These are phyloP conservation scores for Damaliscus lunatus DNA, from an alignment of 2,113 vertebrate genomes.

Conservation along the genomic window DNA sequence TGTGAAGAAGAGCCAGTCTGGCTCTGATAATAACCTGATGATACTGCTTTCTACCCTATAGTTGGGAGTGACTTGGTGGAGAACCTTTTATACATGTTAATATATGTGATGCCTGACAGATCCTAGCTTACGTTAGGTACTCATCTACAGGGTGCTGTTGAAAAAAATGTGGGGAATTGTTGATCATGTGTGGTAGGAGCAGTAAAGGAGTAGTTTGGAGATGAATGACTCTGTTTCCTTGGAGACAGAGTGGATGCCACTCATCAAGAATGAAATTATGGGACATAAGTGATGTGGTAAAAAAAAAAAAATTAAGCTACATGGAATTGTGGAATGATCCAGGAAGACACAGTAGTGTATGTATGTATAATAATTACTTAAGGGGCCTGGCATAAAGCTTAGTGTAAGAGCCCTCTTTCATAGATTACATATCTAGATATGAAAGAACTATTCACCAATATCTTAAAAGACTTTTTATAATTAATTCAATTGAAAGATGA, in stretches of 20 bases:
- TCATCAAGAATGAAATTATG: background rate
- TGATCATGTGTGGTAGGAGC: no score
- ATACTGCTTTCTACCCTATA: fast-evolving
- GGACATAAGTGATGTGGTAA: background rate
- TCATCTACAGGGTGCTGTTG: fast-evolving
- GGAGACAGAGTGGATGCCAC: background rate
- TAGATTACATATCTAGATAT: no score
- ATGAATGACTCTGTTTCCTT: background rate
- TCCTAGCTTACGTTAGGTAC: background rate
- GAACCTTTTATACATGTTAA: fast-evolving
- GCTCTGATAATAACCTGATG: background rate
- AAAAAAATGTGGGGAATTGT: background rate
- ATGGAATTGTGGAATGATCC: background rate
- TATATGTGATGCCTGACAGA: background rate
- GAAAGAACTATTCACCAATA: background rate
- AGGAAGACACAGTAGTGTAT: background rate
- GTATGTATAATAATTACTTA: fast-evolving
- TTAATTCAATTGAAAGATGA: background rate
- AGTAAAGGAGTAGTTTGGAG: background rate
- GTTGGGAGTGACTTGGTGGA: no score
- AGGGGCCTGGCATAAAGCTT: fast-evolving
- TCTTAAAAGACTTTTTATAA: no score
- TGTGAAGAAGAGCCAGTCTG: background rate
- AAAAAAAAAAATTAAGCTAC: background rate
- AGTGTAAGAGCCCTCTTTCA: fast-evolving